These are phyloP conservation scores for Mythimna vitellina DNA, from an alignment of 2,888 invertebrate species.

Conservation along the genomic window DNA sequence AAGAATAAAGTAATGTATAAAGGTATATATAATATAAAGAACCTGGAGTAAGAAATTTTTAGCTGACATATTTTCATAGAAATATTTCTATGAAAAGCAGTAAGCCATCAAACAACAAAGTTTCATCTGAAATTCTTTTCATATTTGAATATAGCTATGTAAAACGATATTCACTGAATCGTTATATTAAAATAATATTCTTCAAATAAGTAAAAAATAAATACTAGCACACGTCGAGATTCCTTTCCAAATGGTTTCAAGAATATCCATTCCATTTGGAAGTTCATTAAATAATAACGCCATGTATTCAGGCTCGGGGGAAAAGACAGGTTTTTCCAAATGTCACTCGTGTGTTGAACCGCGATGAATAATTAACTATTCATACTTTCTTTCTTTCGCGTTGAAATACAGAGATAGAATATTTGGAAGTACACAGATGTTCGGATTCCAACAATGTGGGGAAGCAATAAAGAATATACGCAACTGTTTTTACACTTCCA, in stretches of 20 bases:
- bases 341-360: slow-evolving; percentile 61
- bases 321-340: slow-evolving; percentile 54
- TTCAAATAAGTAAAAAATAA: slow-evolving; percentile 26
- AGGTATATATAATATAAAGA: background rate
- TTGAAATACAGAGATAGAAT: slow-evolving; percentile 55
- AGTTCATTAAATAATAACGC: slow-evolving; percentile 61
- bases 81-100: too few relatives aligned
- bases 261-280: slow-evolving; percentile 53
- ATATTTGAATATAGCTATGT: slow-evolving; percentile 3
- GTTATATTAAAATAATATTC: slow-evolving; percentile 16
- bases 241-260: slow-evolving; percentile 51
- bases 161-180: slow-evolving; percentile 26
- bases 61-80: slow-evolving; percentile 1
- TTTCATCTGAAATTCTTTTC: slow-evolving; percentile 2
- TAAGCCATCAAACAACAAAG: background rate
- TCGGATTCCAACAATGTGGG: slow-evolving; percentile 62
- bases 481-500: slow-evolving; percentile 64
- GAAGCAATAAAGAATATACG: slow-evolving; percentile 73
- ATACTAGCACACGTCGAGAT: slow-evolving; percentile 28
- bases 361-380: slow-evolving; percentile 58
- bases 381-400: slow-evolving; percentile 50
- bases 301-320: slow-evolving; percentile 50
- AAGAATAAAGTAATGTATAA: too few relatives aligned
- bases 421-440: slow-evolving; percentile 69
- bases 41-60: background rate